These are phyloP conservation scores for Plecotus auritus DNA, from an alignment of 2,113 vertebrate genomes.

Conservation along the genomic window DNA sequence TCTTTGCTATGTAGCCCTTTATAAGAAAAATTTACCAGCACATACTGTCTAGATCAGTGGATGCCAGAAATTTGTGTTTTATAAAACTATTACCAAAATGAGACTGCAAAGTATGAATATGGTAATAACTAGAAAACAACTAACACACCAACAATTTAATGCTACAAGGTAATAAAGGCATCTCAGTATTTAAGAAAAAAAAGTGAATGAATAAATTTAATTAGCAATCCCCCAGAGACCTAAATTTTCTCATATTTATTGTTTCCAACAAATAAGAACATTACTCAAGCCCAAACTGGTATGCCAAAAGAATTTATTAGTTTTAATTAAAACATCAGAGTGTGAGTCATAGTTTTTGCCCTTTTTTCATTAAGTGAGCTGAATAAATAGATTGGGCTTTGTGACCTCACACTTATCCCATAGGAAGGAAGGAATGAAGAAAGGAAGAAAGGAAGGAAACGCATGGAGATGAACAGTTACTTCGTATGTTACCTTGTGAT, in stretches of 20 bases:
- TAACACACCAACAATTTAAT: background rate
- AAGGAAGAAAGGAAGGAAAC: no score
- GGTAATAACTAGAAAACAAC: background rate
- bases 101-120: background rate
- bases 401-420: background rate
- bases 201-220: background rate
- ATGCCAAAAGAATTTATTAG: background rate
- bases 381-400: no score
- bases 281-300: background rate
- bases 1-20: background rate
- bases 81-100: background rate
- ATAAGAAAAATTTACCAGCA: background rate
- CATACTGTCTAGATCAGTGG: no score
- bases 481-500: no score
- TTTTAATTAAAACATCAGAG: background rate
- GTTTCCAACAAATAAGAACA: background rate
- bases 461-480: rapidly evolving
- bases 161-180: background rate
- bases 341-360: background rate
- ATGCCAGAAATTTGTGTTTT: background rate
- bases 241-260: background rate
- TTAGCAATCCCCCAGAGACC: background rate
- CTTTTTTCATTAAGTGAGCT: background rate
- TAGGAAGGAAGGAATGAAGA: no score
- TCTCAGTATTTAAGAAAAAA: background rate